Evolutionary conservation across 2,888 invertebrate species (phyloP).

Genomic region (Perithous albicinctus): DNA sequence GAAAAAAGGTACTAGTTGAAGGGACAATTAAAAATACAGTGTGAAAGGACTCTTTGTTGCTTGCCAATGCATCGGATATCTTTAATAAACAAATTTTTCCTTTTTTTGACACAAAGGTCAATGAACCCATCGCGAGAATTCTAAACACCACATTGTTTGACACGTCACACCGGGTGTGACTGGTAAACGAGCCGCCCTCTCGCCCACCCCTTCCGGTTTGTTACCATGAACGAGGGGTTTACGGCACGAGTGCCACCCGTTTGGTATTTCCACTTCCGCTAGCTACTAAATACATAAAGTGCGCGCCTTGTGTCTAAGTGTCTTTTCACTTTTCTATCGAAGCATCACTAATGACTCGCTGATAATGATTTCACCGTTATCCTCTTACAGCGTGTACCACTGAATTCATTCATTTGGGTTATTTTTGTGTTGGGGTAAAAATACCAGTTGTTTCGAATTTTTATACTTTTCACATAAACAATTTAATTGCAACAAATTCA

Average conservation of each 20-base stretch:
- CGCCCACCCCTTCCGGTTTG: slow-evolving; percentile 57
- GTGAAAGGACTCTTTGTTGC: background rate
- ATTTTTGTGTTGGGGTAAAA: too few species aligned
- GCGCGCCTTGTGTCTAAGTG: background rate
- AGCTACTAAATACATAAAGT: background rate
- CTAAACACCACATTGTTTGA: slow-evolving; percentile 35
- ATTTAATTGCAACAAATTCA: too few species aligned
- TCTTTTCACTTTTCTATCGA: slow-evolving; percentile 14
- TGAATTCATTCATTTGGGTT: background rate
- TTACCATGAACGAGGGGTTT: slow-evolving; percentile 5
- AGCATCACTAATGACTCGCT: slow-evolving; percentile 54
- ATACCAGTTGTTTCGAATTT: too few species aligned
- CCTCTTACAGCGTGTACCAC: background rate
- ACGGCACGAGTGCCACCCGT: background rate
- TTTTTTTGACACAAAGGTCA: slow-evolving; percentile 20
- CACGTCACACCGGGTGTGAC: slow-evolving; percentile 56
- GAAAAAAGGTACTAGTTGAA: too few species aligned
- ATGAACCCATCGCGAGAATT: slow-evolving; percentile 44
- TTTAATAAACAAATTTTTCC: background rate
- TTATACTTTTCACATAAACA: too few species aligned
- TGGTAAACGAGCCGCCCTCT: slow-evolving; percentile 25
- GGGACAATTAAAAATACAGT: background rate
- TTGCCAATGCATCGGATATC: background rate
- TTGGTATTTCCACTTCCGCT: background rate
- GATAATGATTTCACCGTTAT: slow-evolving; percentile 6